phyloP scores from a whole-genome alignment of 2,888 invertebrate genomes.

The Polia nebulosa region DNA sequence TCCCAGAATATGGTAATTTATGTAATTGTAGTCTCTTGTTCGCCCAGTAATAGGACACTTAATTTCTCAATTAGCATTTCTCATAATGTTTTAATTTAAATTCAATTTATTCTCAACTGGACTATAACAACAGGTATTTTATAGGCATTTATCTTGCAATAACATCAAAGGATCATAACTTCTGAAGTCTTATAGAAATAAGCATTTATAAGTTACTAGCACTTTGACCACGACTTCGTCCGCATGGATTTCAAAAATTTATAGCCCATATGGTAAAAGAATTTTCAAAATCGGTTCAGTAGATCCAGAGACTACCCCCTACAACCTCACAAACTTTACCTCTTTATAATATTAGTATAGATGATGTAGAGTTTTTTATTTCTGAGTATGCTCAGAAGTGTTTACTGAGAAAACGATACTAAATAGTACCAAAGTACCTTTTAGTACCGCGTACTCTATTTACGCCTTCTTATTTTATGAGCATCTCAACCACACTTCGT shows the following conservation, averaged over 20 bases:
- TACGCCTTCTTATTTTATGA: conserved; percentile 51
- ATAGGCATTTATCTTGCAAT: conserved; percentile 5
- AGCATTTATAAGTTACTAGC: no score
- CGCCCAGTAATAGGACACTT: neutral
- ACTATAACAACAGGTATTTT: neutral
- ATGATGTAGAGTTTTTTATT: no score
- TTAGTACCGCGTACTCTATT: conserved; percentile 26
- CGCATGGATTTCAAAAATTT: no score
- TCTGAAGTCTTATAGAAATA: neutral
- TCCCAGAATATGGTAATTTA: conserved; percentile 38
- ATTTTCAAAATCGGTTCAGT: no score
- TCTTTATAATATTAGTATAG: no score
- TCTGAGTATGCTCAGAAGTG: conserved; percentile 3
- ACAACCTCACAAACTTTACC: no score
- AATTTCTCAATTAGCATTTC: conserved; percentile 25
- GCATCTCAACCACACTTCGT: conserved; percentile 39
- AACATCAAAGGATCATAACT: neutral
- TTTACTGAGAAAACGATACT: conserved; percentile 23
- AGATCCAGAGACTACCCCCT: no score
- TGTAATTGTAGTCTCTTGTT: conserved; percentile 41
- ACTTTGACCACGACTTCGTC: no score
- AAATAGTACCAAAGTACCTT: conserved; percentile 24
- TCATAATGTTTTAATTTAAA: conserved; percentile 31
- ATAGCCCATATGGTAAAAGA: no score
- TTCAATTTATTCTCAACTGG: conserved; percentile 9